Evolutionary conservation across 2,797 vertebrate genomes (phyloP).

Genomic region (Pseudomugil tenellus): DNA sequence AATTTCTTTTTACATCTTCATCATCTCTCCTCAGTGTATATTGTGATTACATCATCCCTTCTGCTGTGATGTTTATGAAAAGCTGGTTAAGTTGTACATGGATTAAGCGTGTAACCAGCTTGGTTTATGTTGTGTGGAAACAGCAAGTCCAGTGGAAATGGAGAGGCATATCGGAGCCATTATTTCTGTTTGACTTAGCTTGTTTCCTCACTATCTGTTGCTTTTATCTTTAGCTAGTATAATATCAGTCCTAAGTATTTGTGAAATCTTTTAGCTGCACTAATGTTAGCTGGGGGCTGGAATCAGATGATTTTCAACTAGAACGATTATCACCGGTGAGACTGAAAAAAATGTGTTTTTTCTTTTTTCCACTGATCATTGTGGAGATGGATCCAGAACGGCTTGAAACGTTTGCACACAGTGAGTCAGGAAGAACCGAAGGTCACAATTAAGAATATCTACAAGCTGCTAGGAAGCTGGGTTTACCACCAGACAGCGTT

Average conservation of each 20-base stretch:
- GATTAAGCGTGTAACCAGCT: background rate
- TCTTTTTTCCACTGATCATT: background rate
- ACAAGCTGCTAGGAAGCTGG: background rate
- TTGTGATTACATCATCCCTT: background rate
- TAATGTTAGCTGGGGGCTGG: constrained; percentile 3
- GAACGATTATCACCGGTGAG: background rate
- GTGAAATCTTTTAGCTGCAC: constrained; percentile 22
- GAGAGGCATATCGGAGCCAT: background rate
- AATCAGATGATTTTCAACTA: background rate
- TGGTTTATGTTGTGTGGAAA: background rate
- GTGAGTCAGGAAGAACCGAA: background rate
- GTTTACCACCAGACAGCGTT: background rate
- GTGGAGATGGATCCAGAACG: background rate
- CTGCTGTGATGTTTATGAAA: background rate
- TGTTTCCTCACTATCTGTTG: constrained; percentile 30
- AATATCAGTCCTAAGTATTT: constrained; percentile 4
- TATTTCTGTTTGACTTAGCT: background rate
- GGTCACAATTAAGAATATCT: background rate
- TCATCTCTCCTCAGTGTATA: background rate
- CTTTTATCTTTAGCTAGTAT: constrained; percentile 19
- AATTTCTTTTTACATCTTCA: background rate
- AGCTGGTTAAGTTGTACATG: background rate
- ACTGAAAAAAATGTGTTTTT: background rate
- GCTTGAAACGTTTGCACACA: background rate
- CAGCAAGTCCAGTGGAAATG: background rate